Evolutionary conservation across 2,113 vertebrate species (phyloP).

Genomic region (Siniperca knerii): DNA sequence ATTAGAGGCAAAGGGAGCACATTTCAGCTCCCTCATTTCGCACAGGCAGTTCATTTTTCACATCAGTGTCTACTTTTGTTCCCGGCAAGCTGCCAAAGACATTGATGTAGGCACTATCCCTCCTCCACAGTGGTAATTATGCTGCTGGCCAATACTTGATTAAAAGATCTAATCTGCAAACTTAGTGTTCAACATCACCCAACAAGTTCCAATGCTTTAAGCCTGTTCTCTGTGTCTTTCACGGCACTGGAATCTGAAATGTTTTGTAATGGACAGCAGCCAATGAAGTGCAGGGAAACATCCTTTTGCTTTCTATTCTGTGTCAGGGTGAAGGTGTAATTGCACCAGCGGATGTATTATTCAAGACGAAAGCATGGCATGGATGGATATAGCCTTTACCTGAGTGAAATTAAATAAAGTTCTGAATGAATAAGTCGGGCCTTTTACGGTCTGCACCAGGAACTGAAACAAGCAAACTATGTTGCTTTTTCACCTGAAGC

Average conservation of each 20-base stretch:
- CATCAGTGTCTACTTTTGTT: slow-evolving; percentile 74
- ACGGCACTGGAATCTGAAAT: slow-evolving; percentile 28
- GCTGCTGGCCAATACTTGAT: slow-evolving; percentile 73
- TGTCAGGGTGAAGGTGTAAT: slow-evolving; percentile 72
- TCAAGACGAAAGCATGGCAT: slow-evolving; percentile 57
- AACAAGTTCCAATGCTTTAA: slow-evolving; percentile 66
- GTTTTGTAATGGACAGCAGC: slow-evolving; percentile 48
- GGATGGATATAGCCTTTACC: slow-evolving; percentile 48
- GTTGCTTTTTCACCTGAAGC: slow-evolving; percentile 33
- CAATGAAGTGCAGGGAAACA: slow-evolving; percentile 60
- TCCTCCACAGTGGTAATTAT: slow-evolving; percentile 74
- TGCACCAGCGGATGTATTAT: slow-evolving; percentile 70
- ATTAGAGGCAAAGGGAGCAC: slow-evolving; percentile 58
- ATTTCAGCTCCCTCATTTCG: slow-evolving; percentile 45
- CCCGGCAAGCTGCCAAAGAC: slow-evolving; percentile 70
- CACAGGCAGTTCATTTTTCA: slow-evolving; percentile 72
- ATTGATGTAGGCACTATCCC: slow-evolving; percentile 72
- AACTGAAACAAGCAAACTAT: slow-evolving; percentile 14
- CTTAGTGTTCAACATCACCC: slow-evolving; percentile 71
- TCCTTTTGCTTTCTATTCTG: slow-evolving; percentile 65
- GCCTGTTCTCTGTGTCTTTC: slow-evolving; percentile 30
- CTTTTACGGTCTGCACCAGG: slow-evolving; percentile 15
- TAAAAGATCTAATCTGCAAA: slow-evolving; percentile 80
- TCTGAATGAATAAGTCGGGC: slow-evolving; percentile 22
- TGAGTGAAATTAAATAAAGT: slow-evolving; percentile 34